Percentiles rank a stretch among this genome's conserved stretches.
phyloP scores from a whole-genome alignment of 2,113 vertebrate species.

The Pimephales promelas region DNA sequence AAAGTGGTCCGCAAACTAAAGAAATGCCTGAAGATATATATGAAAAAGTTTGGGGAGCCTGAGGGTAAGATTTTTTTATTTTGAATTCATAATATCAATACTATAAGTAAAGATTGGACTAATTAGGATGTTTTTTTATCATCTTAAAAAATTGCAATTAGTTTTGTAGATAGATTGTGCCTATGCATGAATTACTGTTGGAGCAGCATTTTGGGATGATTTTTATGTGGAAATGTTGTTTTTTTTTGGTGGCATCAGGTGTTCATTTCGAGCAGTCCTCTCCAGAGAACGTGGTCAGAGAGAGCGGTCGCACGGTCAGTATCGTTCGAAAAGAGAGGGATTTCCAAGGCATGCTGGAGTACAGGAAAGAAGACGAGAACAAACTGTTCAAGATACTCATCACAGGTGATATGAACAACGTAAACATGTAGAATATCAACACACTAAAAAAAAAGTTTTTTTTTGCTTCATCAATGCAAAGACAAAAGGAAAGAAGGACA shows the following conservation, averaged over 20 bases:
- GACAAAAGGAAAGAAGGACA: not conserved
- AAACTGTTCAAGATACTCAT: slow-evolving; percentile 90
- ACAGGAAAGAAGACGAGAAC: slow-evolving; percentile 87
- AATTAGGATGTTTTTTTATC: not conserved
- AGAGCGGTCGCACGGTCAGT: slow-evolving; percentile 63
- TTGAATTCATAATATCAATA: not conserved
- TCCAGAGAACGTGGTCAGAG: slow-evolving; percentile 68
- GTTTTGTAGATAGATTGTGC: not conserved
- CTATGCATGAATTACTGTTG: not conserved
- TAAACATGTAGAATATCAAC: not conserved
- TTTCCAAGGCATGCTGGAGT: slow-evolving; percentile 95
- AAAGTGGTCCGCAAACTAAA: slow-evolving; percentile 91
- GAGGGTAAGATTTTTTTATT: slow-evolving; percentile 79
- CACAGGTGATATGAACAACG: slow-evolving; percentile 70
- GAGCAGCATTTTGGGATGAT: too few relatives aligned
- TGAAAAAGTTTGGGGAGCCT: slow-evolving; percentile 87
- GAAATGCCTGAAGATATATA: slow-evolving; percentile 89
- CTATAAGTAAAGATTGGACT: not conserved
- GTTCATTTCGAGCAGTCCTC: slow-evolving; percentile 82
- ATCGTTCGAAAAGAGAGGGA: slow-evolving; percentile 94
- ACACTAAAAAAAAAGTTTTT: not conserved
- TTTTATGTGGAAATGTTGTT: not conserved
- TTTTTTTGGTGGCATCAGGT: slow-evolving; percentile 61
- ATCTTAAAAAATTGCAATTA: not conserved
- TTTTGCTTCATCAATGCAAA: not conserved